Conservation (phyloP, 37 sponge, comb jelly and placozoan species). For the Eunapius fragilis region DNA sequence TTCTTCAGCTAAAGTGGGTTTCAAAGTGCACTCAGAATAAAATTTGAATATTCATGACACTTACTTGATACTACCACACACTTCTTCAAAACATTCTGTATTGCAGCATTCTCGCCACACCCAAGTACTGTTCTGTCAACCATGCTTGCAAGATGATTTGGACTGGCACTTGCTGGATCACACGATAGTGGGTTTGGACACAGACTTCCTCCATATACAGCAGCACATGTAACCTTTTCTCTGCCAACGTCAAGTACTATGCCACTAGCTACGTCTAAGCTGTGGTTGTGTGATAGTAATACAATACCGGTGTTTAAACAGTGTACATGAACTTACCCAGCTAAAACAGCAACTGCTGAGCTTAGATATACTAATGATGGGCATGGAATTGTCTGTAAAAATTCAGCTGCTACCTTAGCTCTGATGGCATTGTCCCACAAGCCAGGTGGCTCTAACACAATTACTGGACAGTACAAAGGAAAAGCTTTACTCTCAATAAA, state of each 20-base stretch:
- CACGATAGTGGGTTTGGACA: not conserved
- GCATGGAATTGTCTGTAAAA: not conserved
- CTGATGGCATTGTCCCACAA: constrained; percentile 3
- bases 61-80: not conserved
- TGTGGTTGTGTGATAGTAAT: not conserved
- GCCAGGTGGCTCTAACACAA: constrained; percentile 24
- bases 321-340: constrained; percentile 1
- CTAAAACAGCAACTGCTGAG: constrained; percentile 22
- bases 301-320: not conserved
- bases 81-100: not conserved
- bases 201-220: not conserved
- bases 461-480: constrained; percentile 7
- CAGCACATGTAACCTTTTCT: constrained; percentile 18
- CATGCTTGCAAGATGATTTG: constrained; percentile 4
- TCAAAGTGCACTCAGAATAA: not conserved
- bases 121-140: not conserved
- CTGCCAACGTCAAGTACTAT: constrained; percentile 22
- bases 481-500: not conserved
- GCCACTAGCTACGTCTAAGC: constrained; percentile 9
- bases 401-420: not conserved
- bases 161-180: not conserved
- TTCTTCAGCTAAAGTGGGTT: not conserved
- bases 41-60: not conserved
- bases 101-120: not conserved
- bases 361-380: constrained; percentile 11